Base-by-base conservation (phyloP, 1,140 invertebrate genomes). In the Antheraea mylitta region DNA sequence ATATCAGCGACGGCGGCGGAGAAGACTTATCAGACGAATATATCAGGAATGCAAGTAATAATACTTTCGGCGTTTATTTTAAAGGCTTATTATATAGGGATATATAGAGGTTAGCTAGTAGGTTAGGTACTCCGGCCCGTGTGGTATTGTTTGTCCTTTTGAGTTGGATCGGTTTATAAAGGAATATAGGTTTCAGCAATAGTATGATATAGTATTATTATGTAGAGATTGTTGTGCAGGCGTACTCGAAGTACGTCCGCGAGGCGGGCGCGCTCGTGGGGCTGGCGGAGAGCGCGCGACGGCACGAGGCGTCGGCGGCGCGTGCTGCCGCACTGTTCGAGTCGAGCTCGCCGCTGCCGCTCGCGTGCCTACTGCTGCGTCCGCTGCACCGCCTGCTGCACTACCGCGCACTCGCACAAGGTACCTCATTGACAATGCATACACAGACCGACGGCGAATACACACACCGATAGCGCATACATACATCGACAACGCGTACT, bases 371-470 rank as follows among this genome's bases (percentile, higher is more conserved):
- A 81, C 93, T 99, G 30, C 92, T 99, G 65, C 98, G 98, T 83
- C 98, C 98, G 48, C 93, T 98, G 59, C 97, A 99, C 92, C 93
- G 98, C 67, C 90, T 99, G 60, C 92, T 98, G 38, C 97, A 98
- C 89, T 98, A 98, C 89, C 95, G 96, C 83, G 93, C 95, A 69
- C 94, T 99, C 76, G 93, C 99, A 63, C 95, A 97, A 87, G 94
- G 97, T 98, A 94, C 38, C 8, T 0, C 11, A 42, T 42, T 7
- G 11, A 42, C 11, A 42, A 42, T 7, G 11, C 11, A 42, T 42
- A 8, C 7, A 42, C 38, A n/a, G n/a, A 42, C 11, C 10, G 45
- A 53, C 16, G 16, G 16, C 6, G 4, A 0, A 42, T 7, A 42
- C 16, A 53, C 16, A 53, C 45, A 53, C 16, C 22, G 22, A 30